Conservation (phyloP, 2,797 vertebrate genomes). For the Mus caroli region DNA sequence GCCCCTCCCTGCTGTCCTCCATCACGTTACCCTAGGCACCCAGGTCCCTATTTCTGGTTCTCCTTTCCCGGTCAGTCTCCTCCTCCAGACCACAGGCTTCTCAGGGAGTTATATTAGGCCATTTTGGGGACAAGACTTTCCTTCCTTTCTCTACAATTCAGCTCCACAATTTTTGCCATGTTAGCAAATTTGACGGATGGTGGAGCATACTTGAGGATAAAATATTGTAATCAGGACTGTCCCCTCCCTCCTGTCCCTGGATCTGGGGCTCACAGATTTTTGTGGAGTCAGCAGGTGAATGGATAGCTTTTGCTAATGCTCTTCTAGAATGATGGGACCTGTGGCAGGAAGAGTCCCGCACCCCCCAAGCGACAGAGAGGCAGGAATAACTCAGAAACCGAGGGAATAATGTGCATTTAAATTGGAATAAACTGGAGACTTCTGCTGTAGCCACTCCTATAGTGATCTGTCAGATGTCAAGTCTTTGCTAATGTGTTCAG, state of each 20-base stretch:
- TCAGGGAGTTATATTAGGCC: conserved; percentile 42
- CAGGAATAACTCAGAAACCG: conserved; percentile 41
- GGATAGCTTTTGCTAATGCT: conserved; percentile 76
- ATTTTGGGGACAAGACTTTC: conserved; percentile 48
- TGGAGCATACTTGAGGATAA: conserved; percentile 73
- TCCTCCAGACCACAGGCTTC: background rate
- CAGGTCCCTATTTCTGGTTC: background rate
- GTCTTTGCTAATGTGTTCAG: background rate
- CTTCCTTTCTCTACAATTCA: conserved; percentile 27
- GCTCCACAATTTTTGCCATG: conserved; percentile 60
- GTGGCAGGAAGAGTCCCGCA: conserved; percentile 52
- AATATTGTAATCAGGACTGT: conserved; percentile 78
- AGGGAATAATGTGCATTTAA: background rate
- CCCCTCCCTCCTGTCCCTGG: conserved; percentile 48
- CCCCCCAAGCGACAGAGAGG: conserved; percentile 42
- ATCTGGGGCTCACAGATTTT: conserved; percentile 61
- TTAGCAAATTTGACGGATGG: conserved; percentile 79
- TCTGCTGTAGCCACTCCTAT: background rate
- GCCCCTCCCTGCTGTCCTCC: background rate
- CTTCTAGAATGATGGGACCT: conserved; percentile 65
- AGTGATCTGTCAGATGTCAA: background rate
- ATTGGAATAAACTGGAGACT: background rate
- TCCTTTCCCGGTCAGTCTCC: background rate
- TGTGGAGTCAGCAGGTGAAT: conserved; percentile 81
- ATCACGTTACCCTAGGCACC: background rate